Evolutionary conservation across 2,797 vertebrate genomes (phyloP), one percentile per base, ranked within the genome.

Genomic region (Lagodon rhomboides): DNA sequence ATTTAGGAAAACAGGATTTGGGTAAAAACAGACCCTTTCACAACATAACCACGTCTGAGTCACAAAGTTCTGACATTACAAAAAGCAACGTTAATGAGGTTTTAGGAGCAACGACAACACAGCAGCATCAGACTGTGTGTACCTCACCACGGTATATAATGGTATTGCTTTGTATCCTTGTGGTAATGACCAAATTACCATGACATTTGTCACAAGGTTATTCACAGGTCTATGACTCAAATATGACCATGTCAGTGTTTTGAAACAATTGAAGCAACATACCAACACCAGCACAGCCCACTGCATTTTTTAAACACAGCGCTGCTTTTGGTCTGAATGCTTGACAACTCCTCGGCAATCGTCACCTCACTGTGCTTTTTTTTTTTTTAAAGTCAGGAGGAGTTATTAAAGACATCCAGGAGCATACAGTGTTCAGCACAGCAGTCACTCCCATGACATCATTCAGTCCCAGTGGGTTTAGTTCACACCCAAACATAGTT

Each of bases 381-480:
- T 20, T 27, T n/a, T 38, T 38, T 10, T 38, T 38, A 53, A 44
- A 59, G 34, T 12, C 17, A 70, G 16, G 53, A 75, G 54, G 68
- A 77, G 50, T 85, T 82, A 54, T 38, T 85, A 54, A 68, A 84
- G 68, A 80, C 77, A 76, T 81, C 65, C 56, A 79, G 72, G 46
- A 55, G 15, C 77, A 67, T 66, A 74, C 63, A 58, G 15, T 65
- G 77, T 75, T 86, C 63, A 82, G 54, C 55, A 23, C 58, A 68
- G 70, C 82, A 76, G 56, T 76, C 84, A 62, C 92, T 87, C 90
- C 91, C 85, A 89, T 94, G 81, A 92, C 89, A 85, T 93, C 83
- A 94, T 84, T 75, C 56, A 79, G 7, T 84, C 80, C 71, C 23
- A 63, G 25, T 61, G 65, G 62, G 50, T 64, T 80, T 58, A 70